Base-by-base conservation (phyloP, 92 coral and sea anemone genomes). In the Anthopleura xanthogrammica region DNA sequence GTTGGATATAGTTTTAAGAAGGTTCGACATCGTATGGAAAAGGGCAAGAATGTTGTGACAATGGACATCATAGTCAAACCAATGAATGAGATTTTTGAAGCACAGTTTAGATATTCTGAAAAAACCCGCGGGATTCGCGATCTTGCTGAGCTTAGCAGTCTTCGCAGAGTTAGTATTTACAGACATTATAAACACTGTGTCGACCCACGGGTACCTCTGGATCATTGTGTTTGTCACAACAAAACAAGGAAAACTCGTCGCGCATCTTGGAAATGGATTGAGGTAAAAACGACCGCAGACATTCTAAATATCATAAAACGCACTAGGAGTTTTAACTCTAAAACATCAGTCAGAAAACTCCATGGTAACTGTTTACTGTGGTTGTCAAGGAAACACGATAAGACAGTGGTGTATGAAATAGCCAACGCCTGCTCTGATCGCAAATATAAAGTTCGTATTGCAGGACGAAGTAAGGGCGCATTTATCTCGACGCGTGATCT, bases 41-140 rank as follows among this genome's bases (percentile, higher is more conserved):
- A 80, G n/a, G 77, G 77, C 16, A 77, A 71, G 16, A 87, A 88
- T 65, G 79, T 94, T 2, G 85, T 94, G 29, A 95, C 98, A 5
- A 93, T 95, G 97, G 98, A 95, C 52, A 55, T 95, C 24, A 85
- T 91, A 7, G 98, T 95, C 9, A 84, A 83, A 5, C 98, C 98
- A 76, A 85, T 70, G 46, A 77, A 79, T 23, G 95, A 92, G 74
- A 92, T 91, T 72, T 95, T 95, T 70, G 95, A 93, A 86, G 90
- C 89, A 39, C 98, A 93, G 75, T 80, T 92, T 55, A 94, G 62
- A 46, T 92, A 90, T 72, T 88, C 94, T 43, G 54, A n/a, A 14
- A 75, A 39, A 20, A 50, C 80, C 9, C 79, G 66, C 16, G 86
- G 86, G 19, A 72, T 75, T 48, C 79, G 72, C 9, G 81, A 78